Base-by-base conservation (phyloP, 35 echinoderm and acorn worm genomes). In the Apostichopus parvimensis region DNA sequence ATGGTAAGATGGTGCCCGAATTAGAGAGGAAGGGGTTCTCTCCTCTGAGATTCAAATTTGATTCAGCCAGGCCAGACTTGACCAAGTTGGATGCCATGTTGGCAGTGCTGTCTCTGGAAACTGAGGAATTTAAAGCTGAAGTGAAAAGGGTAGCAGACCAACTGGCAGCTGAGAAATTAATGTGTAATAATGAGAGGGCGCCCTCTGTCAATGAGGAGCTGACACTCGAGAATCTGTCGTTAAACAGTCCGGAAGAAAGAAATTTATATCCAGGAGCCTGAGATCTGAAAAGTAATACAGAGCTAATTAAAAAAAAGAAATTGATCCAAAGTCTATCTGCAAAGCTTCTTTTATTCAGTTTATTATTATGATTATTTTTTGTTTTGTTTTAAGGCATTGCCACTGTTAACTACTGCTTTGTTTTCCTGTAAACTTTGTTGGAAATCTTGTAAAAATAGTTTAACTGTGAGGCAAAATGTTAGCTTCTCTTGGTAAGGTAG, bases 41-140 rank as follows among this genome's bases (percentile, higher is more conserved):
- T 13, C 88, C 89, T 9, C 56, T 95, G 71, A 92, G 95, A 79
- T 98, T 98, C 77, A 94, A 81, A 64, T 90, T 98, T 57, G 93
- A 92, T 72, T 23, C 78, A 14, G 8, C 78, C 13, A 59, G 96
- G 34, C 96, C 96, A 15, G 94, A 96, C 60, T 90, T 95, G 52
- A 93, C 92, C 53, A 98, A 98, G 77, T 87, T 98, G 85, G 94
- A 94, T 73, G 94, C 91, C 25, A 77, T 98, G 59, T 90, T 98
- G n/a, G 96, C 94, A 61, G 55, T 95, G 45, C 80, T 98, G 21
- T 90, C 94, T 18, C 90, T 86, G 1, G 94, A 91, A 10, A 94
- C 94, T 1, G 77, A 56, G 26, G 93, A 93, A 11, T 98, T 94
- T 62, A 60, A 86, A 14, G 93, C 86, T 52, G 84, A 92, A 72